Evolutionary conservation across 2,888 invertebrate genomes (phyloP), one percentile per base, ranked within the genome.

Genomic region (Pterostichus niger): DNA sequence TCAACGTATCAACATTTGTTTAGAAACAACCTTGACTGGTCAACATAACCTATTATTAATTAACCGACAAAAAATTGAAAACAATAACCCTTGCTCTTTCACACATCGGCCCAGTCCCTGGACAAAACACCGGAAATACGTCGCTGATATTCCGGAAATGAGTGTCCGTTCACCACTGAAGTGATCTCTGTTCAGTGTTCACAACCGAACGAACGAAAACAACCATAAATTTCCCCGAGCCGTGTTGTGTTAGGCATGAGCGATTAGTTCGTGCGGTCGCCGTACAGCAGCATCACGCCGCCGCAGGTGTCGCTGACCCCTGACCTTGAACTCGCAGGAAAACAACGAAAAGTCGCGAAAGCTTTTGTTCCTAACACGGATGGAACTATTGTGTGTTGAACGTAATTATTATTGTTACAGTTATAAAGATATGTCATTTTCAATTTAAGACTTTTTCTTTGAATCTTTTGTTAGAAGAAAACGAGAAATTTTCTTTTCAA

Each of bases 301-400:
- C 52, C 13, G 52, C 52, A 52, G 52, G 52, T 40, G 40, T 40
- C 52, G 52, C n/a, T 52, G 52, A 52, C n/a, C 52, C 10, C 52
- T 52, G 52, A 52, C 52, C 52, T 52, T 52, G 52, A 52, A 52
- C 52, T n/a, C 52, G 52, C 52, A 46, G 52, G 52, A 52, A 52
- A 52, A 52, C 52, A 52, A 52, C 13, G n/a, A 52, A 52, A 11
- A 52, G 0, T 52, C 52, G n/a, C 52, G 46, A 46, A 11, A 11
- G 11, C 40, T 40, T 40, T 40, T 40, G 40, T 40, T 24, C 24
- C 24, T 24, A 24, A 24, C 24, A 24, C 24, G 52, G 52, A 52
- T 0, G 10, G n/a, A 9, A 52, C 52, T 52, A 52, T 52, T 52
- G 11, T 49, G 9, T 3, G 10, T 4, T 3, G 9, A 49, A 3